Conservation (phyloP, 2,113 vertebrate genomes). For the Microtus oregoni region DNA sequence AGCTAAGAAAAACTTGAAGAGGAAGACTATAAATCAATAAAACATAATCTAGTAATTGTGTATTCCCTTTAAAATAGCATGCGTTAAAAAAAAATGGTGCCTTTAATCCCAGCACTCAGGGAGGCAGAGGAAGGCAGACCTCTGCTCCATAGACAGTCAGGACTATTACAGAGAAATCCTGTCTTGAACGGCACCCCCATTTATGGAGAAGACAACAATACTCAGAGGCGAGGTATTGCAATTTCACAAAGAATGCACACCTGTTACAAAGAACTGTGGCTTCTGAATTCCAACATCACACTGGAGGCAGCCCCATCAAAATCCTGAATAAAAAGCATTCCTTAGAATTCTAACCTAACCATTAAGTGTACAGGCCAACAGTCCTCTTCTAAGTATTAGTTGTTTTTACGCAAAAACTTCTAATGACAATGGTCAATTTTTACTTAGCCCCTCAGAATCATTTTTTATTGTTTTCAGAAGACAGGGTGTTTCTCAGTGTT, state of each 20-base stretch:
- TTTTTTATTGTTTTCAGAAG: no score
- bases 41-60: neutral
- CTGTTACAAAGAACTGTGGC: neutral
- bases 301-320: constrained; percentile 45
- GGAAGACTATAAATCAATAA: constrained; percentile 38
- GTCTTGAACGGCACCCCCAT: neutral
- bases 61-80: neutral
- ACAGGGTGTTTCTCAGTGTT: no score
- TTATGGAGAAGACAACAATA: no score
- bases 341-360: constrained; percentile 14
- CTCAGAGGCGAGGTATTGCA: no score
- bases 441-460: neutral
- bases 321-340: neutral
- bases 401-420: neutral
- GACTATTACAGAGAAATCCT: neutral
- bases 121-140: neutral
- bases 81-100: neutral
- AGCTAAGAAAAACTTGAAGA: constrained; percentile 26
- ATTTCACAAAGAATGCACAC: neutral
- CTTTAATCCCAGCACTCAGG: neutral
- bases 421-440: neutral
- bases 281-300: constrained; percentile 49
- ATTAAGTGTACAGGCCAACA: neutral
- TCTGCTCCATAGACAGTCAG: neutral
- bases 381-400: neutral